A percentile compares a stretch with the other conserved stretches of the same genome.
Conservation (phyloP, 2,888 invertebrate species). For the Griposia aprilina region DNA sequence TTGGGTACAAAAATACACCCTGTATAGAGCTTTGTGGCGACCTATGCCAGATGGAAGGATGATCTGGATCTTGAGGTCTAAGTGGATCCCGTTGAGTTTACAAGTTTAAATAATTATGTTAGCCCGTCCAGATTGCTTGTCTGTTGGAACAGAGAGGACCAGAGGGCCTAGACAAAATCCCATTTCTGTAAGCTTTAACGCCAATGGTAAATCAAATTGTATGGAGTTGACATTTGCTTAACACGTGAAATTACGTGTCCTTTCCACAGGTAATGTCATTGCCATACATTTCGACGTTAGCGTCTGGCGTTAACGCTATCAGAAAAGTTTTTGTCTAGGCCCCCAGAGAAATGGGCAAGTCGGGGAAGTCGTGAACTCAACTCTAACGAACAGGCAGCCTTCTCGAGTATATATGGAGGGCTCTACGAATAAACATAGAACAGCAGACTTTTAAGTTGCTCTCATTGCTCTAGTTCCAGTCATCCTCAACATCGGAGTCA, state of each 20-base stretch:
- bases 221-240: no score
- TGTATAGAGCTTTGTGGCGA: constrained; percentile 46
- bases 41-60: background rate
- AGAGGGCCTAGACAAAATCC: no score
- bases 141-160: background rate
- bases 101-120: background rate
- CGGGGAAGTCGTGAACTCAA: background rate
- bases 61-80: background rate
- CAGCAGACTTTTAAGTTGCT: background rate
- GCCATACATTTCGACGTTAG: no score
- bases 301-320: no score
- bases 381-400: background rate
- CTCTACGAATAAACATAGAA: background rate
- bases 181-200: no score
- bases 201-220: no score
- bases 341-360: background rate
- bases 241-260: no score
- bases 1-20: constrained; percentile 51
- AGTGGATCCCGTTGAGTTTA: background rate
- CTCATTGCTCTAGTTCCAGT: background rate
- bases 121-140: background rate
- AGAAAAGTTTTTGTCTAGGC: no score
- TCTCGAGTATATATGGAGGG: background rate
- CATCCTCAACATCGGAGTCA: constrained; percentile 3
- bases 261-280: no score